Base-by-base conservation (phyloP, 2,888 invertebrate species). In the Graphium colonna region DNA sequence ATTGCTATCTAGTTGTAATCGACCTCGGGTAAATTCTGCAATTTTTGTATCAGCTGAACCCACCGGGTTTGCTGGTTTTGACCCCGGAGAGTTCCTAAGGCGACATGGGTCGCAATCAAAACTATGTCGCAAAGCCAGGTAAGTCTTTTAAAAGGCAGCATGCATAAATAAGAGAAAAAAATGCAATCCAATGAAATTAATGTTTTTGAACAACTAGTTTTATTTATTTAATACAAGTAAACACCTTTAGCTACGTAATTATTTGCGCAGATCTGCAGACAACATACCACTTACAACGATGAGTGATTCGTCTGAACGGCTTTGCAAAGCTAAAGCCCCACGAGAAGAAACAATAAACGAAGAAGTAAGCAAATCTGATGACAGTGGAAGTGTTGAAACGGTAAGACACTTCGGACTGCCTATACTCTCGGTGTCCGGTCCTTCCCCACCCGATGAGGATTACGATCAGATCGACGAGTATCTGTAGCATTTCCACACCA, bases 21-120 rank as follows among this genome's bases (percentile, higher is more conserved):
- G 96, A 60, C 94, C 95, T 59, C 92, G 96, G 52, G 95, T 96
- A 74, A 96, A 96, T 79, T 96, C 96, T 56, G 96, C 96, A 64
- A 95, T 96, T 70, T 96, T 95, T 80, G 94, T 95, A 57, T 94
- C 94, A 49, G 93, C 93, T 60, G 94, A 94, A 67, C 93, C 94
- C 0, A 91, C 93, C 26, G 94, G 94, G 18, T 95, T 95, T 73
- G 94, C 93, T 53, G 94, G 93, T 39, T 95, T 95, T 72, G 94
- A 95, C 70, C 94, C 95, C 58, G 93, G 95, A 68, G 95, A 95
- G 82, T 95, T 95, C 74, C 85, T 95, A 69, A 91, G 95, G 48
- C 90, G 95, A 53, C 95, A 95, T 74, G 95, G 95, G 21, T 95
- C 95, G 12, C 95, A 95, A 68, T 95, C 95, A 51, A 93, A 92